Conservation (phyloP, 2,113 vertebrate species). For the Tor tambroides region DNA sequence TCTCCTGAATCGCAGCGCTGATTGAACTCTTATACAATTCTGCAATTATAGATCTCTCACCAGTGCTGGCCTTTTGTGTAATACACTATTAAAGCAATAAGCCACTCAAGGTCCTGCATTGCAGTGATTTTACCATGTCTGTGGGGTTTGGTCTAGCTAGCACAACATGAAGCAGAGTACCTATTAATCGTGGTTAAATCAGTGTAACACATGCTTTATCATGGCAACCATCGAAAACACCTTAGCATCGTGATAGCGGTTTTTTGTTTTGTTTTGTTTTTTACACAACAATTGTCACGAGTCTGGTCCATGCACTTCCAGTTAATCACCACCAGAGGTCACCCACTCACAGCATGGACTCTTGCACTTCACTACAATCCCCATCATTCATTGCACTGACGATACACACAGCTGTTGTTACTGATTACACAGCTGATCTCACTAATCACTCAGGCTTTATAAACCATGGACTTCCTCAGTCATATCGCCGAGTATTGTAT, state of each 20-base stretch:
- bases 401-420: no score
- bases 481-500: no score
- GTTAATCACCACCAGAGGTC: no score
- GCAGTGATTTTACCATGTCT: background rate
- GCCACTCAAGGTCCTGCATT: background rate
- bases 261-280: no score
- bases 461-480: no score
- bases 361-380: no score
- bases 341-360: no score
- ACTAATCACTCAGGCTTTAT: no score
- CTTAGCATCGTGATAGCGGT: background rate
- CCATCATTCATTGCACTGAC: no score
- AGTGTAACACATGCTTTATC: background rate
- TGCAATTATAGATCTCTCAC: background rate
- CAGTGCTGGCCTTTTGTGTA: background rate
- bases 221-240: background rate
- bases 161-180: background rate
- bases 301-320: no score
- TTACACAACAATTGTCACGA: no score
- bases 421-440: no score
- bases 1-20: background rate
- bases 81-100: background rate
- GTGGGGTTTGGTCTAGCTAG: background rate
- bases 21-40: background rate
- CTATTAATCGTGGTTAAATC: background rate